A percentile compares a stretch with the other conserved stretches of the same genome.
These are phyloP conservation scores for Drosophila sproati DNA, from an alignment of 1,140 invertebrate species.

Conservation along the genomic window DNA sequence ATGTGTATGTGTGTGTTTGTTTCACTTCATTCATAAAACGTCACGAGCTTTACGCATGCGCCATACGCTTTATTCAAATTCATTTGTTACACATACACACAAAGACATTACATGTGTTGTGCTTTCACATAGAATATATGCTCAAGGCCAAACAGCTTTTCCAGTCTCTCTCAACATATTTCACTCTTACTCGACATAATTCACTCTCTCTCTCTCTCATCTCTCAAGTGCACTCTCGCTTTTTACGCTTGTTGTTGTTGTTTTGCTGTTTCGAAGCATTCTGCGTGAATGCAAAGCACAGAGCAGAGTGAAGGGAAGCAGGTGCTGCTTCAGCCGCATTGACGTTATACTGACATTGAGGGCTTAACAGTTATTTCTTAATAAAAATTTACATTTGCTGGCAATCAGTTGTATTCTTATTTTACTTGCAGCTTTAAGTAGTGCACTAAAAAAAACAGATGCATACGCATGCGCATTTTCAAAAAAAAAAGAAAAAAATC, in stretches of 20 bases:
- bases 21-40: constrained; percentile 45
- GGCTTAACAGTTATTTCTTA: constrained; percentile 69
- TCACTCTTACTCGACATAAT: constrained; percentile 40
- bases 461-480: constrained; percentile 24
- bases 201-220: constrained; percentile 27
- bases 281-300: neutral
- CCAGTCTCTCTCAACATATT: constrained; percentile 22
- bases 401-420: constrained; percentile 43
- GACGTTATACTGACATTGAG: constrained; percentile 63
- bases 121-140: constrained; percentile 5
- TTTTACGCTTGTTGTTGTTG: constrained; percentile 25
- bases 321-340: constrained; percentile 34
- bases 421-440: constrained; percentile 40
- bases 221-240: constrained; percentile 34
- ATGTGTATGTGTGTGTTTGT: neutral
- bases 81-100: neutral
- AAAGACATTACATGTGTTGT: neutral
- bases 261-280: constrained; percentile 10
- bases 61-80: neutral
- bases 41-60: constrained; percentile 25
- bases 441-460: constrained; percentile 23
- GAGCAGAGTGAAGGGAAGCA: constrained; percentile 20
- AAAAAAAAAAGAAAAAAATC: neutral
- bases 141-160: constrained; percentile 23
- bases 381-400: constrained; percentile 32